These are phyloP conservation scores for Camelus bactrianus DNA, from an alignment of 2,113 vertebrate species.

Conservation along the genomic window DNA sequence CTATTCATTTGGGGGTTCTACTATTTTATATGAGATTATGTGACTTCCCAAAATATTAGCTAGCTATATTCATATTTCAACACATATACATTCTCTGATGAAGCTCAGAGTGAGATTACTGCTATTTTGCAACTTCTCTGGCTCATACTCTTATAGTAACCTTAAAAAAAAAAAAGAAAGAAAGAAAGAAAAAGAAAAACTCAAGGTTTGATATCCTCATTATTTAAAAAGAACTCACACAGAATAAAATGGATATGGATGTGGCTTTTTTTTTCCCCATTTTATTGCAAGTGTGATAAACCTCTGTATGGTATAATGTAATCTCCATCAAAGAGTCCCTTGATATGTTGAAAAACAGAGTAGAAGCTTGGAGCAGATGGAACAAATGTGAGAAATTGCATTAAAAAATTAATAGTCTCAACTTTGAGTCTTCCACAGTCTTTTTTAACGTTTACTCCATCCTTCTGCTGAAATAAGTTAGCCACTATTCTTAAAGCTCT, in stretches of 20 bases:
- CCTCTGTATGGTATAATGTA: neutral
- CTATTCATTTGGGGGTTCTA: neutral
- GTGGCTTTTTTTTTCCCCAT: neutral
- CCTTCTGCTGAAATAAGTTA: neutral
- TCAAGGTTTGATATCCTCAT: neutral
- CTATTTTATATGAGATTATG: constrained; percentile 5
- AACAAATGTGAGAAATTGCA: neutral
- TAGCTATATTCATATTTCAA: neutral
- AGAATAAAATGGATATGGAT: constrained; percentile 1
- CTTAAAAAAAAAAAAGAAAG: neutral
- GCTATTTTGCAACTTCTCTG: neutral
- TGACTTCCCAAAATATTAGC: constrained; percentile 26
- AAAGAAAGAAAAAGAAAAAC: neutral
- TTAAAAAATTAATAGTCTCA: neutral
- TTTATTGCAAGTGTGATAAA: neutral
- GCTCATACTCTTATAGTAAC: neutral
- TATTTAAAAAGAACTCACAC: constrained; percentile 27
- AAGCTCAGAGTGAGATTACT: neutral
- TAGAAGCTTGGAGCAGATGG: neutral
- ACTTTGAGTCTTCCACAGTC: neutral
- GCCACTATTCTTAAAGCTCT: neutral
- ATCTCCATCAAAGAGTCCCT: neutral
- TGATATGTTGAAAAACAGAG: neutral
- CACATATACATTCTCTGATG: constrained; percentile 18
- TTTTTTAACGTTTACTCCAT: neutral